Percentiles rank a stretch among this genome's conserved stretches.
Conservation (phyloP, 2,888 invertebrate species). For the Imbricaverruca yamaguchii region DNA sequence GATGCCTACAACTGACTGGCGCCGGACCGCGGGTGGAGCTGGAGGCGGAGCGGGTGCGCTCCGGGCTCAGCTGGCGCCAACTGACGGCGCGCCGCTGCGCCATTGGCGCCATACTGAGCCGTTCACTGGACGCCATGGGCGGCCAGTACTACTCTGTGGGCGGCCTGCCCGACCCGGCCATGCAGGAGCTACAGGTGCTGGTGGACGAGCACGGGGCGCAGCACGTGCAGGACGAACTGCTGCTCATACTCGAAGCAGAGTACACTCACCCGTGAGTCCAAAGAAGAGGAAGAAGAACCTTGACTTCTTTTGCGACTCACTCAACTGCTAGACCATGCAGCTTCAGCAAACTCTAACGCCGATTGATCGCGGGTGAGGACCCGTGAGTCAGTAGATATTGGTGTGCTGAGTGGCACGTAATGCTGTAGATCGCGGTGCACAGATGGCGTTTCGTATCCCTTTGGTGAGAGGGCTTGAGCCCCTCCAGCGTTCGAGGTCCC, state of each 20-base stretch:
- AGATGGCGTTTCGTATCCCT: no score
- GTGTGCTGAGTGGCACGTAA: no score
- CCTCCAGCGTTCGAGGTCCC: no score
- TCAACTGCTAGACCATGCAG: not conserved
- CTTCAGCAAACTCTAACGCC: no score
- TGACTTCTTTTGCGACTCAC: not conserved
- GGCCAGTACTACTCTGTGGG: not conserved
- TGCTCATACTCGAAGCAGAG: not conserved
- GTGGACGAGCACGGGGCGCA: not conserved
- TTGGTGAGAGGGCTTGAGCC: no score
- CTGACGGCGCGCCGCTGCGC: not conserved
- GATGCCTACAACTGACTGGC: not conserved
- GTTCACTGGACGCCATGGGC: not conserved
- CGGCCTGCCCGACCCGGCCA: slow-evolving; percentile 15
- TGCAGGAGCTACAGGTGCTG: not conserved
- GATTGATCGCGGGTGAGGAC: no score
- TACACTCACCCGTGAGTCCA: not conserved
- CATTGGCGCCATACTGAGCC: not conserved
- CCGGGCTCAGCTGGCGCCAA: not conserved
- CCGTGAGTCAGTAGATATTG: no score
- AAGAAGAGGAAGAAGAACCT: not conserved
- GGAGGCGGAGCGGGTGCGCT: not conserved
- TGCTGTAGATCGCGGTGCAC: no score
- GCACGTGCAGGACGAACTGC: not conserved
- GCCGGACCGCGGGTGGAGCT: not conserved